Evolutionary conservation across 2,113 vertebrate species (phyloP), one percentile per base, ranked within the genome.

Genomic region (Varanus komodoensis): DNA sequence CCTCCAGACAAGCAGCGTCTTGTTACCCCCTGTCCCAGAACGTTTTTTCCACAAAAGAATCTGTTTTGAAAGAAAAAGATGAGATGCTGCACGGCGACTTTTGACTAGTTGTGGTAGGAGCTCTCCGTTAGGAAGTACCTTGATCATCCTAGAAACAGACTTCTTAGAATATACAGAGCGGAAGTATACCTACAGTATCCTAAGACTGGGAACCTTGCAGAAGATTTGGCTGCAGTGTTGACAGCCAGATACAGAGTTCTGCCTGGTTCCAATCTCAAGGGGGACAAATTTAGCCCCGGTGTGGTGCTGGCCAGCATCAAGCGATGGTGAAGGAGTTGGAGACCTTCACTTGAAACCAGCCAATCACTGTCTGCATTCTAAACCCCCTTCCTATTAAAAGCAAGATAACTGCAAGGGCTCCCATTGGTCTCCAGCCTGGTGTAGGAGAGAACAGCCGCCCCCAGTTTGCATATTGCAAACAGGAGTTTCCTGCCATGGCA

Each of bases 391-490:
- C 17, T 27, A 32, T 29, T 80, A 54, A 44, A 54, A 38, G 57
- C 61, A 54, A 68, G 12, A 8, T 6, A 15, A 79, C 8, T 52
- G 34, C 78, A 89, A 75, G 85, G 77, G 78, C 77, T 78, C 23
- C 84, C 38, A 68, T 89, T 8, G 17, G 91, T 93, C 94, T 86
- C 91, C 92, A 90, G 87, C 44, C 78, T 14, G 89, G 8, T 17
- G 88, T 50, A 90, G 93, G 90, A 92, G 89, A 61, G 11, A 11
- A 52, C 23, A 81, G 64, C 79, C 93, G 77, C 93, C 95, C 88
- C 88, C 92, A 87, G 93, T 98, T 98, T 98, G 97, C 97, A 97
- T 97, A 96, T 64, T 6, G 92, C 97, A 97, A 97, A 97, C 96
- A 97, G 96, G 95, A 97, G 96, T 94, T 96, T 97, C 97, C 94